Evolutionary conservation across 2,888 invertebrate species (phyloP).

Genomic region (Ariolimax columbianus): DNA sequence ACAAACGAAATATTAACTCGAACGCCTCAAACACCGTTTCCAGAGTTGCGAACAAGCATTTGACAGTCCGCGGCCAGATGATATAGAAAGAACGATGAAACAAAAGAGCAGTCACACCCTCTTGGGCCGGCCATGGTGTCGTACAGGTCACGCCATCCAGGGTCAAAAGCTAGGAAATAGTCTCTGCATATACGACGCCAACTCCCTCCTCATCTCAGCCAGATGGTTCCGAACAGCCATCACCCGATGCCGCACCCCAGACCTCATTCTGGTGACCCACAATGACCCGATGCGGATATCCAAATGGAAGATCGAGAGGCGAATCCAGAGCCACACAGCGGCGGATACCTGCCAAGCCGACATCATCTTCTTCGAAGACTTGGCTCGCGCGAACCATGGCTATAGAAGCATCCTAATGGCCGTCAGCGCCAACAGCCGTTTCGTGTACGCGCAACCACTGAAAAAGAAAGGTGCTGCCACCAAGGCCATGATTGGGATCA

Average conservation of each 20-base stretch:
- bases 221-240: not conserved
- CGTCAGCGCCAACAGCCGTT: not conserved
- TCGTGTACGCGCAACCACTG: not conserved
- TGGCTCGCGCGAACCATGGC: not conserved
- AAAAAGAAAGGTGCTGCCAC: not conserved
- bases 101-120: not conserved
- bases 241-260: not conserved
- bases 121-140: not conserved
- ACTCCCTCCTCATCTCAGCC: not conserved
- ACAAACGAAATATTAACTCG: not conserved
- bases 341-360: not conserved
- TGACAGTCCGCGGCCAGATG: not conserved
- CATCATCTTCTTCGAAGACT: not conserved
- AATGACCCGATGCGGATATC: not conserved
- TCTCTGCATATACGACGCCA: not conserved
- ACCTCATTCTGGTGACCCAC: not conserved
- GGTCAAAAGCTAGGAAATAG: not conserved
- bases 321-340: not conserved
- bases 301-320: not conserved
- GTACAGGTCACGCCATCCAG: not conserved
- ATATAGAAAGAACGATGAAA: not conserved
- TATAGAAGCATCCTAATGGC: not conserved
- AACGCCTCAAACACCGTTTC: not conserved
- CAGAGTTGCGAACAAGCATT: not conserved
- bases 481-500: not conserved